phyloP scores from a whole-genome alignment of 2,797 vertebrate genomes.

The Mormyrus proboscirostris region DNA sequence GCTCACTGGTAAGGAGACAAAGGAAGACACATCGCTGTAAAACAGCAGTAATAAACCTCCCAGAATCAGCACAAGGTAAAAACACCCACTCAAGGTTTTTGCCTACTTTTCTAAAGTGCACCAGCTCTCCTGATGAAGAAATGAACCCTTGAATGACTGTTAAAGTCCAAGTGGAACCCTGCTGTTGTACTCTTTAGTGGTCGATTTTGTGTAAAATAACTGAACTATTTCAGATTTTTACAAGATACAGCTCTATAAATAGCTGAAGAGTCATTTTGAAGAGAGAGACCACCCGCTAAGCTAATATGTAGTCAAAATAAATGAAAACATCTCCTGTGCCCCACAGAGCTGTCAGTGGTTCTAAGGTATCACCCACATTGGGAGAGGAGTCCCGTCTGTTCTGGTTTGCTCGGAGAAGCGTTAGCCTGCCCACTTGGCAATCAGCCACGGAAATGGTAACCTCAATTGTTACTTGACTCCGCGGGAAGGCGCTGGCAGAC shows the following conservation, averaged over 20 bases:
- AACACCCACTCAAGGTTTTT: background rate
- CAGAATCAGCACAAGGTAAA: background rate
- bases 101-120: background rate
- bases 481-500: background rate
- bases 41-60: background rate
- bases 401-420: background rate
- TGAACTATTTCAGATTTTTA: background rate
- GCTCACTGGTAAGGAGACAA: background rate
- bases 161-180: background rate
- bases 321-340: background rate
- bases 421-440: background rate
- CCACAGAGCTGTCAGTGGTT: background rate
- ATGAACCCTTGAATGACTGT: background rate
- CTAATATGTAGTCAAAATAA: conserved; percentile 3
- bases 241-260: background rate
- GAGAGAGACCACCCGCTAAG: background rate
- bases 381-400: background rate
- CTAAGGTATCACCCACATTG: background rate
- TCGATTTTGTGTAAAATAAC: background rate
- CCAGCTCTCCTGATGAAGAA: background rate
- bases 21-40: background rate
- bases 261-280: background rate
- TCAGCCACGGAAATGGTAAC: background rate
- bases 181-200: background rate
- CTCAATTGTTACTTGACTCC: background rate